Evolutionary conservation across 2,797 vertebrate species (phyloP).

Genomic region (Clarias pachynema): DNA sequence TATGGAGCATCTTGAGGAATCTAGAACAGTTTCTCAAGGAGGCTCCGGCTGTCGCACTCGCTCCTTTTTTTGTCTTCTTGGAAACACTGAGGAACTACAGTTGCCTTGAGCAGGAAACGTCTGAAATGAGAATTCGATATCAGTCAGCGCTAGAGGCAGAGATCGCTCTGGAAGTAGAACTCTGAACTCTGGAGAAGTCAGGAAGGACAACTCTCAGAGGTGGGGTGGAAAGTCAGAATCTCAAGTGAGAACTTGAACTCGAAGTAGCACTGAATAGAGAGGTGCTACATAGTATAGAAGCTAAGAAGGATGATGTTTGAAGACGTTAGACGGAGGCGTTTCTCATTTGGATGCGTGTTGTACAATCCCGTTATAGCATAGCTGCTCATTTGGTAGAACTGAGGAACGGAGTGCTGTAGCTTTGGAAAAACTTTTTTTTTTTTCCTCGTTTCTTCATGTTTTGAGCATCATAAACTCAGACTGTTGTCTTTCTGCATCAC

Average conservation of each 20-base stretch:
- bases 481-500: neutral
- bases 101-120: neutral
- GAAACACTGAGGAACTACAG: neutral
- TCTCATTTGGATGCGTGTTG: constrained; percentile 34
- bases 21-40: neutral
- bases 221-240: neutral
- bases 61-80: neutral
- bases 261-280: too few species aligned
- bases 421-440: neutral
- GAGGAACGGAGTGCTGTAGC: neutral
- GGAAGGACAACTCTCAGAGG: neutral
- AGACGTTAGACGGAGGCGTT: constrained; percentile 24
- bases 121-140: neutral
- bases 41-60: neutral
- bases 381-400: constrained; percentile 12
- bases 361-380: constrained; percentile 23
- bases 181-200: neutral
- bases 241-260: neutral
- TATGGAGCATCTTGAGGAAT: neutral
- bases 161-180: neutral
- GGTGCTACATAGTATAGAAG: too few species aligned
- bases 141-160: neutral
- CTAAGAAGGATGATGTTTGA: too few species aligned
- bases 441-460: neutral
- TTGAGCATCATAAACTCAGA: neutral